These are phyloP conservation scores for Salvelinus alpinus DNA, from an alignment of 2,113 vertebrate genomes.

Conservation along the genomic window DNA sequence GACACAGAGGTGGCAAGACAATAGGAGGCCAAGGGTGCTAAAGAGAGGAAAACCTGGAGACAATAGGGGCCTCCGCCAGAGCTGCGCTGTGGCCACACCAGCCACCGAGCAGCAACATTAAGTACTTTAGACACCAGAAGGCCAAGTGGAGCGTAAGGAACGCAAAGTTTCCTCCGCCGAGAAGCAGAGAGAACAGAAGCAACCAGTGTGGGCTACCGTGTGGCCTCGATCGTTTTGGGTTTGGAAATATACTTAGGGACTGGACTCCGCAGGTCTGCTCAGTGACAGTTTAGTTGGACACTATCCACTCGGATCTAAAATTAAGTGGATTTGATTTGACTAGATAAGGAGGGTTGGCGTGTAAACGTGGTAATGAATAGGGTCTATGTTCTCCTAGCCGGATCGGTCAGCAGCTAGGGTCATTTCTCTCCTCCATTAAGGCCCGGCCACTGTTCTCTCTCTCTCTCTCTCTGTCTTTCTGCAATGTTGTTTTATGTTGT, in stretches of 20 bases:
- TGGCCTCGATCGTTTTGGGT: no score
- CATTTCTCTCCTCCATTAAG: not conserved
- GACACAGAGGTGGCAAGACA: conserved; percentile 68
- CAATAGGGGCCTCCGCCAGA: conserved; percentile 70
- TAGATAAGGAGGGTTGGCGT: not conserved
- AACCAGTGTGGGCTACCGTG: not conserved
- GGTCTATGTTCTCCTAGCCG: conserved; percentile 20
- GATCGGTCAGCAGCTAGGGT: conserved; percentile 25
- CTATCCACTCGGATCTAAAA: conserved; percentile 20
- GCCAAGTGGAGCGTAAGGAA: conserved; percentile 74
- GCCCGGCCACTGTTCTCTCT: conserved; percentile 16
- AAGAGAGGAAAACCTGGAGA: conserved; percentile 76
- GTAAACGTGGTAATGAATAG: conserved; percentile 20
- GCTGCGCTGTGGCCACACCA: conserved; percentile 66
- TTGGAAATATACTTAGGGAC: no score
- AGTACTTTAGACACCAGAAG: conserved; percentile 77
- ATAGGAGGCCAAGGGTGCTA: conserved; percentile 80
- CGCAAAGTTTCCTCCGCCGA: conserved; percentile 51
- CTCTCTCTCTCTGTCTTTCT: conserved; percentile 1
- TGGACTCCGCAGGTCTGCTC: no score
- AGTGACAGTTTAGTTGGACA: not conserved
- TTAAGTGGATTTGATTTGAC: conserved; percentile 56
- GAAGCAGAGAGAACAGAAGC: not conserved
- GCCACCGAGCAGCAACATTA: conserved; percentile 68
- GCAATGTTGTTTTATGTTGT: conserved; percentile 43